These are phyloP conservation scores for Chromis chromis DNA, from an alignment of 2,797 vertebrate species.

Conservation along the genomic window DNA sequence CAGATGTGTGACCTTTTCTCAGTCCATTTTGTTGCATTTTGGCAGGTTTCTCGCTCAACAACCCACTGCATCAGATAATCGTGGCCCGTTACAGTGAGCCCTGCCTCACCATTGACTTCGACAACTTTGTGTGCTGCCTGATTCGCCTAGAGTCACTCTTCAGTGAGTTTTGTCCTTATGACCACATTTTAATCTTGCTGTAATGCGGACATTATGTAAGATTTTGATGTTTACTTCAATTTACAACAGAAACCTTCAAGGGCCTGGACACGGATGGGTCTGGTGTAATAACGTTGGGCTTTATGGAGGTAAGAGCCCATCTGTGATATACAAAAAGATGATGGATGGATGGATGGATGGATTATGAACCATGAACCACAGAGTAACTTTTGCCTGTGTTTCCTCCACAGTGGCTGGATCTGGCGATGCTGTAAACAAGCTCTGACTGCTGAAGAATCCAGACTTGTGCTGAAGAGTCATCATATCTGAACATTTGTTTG, in stretches of 20 bases:
- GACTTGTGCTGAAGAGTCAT: constrained; percentile 6
- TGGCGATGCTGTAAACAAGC: constrained; percentile 60
- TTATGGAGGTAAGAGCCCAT: constrained; percentile 58
- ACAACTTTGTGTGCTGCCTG: constrained; percentile 89
- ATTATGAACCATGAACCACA: neutral
- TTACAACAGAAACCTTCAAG: constrained; percentile 72
- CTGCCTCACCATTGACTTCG: constrained; percentile 86
- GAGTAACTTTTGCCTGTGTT: constrained; percentile 35
- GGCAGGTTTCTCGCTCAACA: constrained; percentile 89
- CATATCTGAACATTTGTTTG: constrained; percentile 3
- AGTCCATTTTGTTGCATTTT: neutral
- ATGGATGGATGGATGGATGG: neutral
- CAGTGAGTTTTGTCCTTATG: constrained; percentile 76
- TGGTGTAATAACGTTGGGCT: constrained; percentile 64
- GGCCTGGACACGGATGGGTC: constrained; percentile 56
- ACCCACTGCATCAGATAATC: constrained; percentile 86
- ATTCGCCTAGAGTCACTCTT: constrained; percentile 89
- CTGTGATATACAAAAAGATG: neutral
- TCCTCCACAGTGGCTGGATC: constrained; percentile 69
- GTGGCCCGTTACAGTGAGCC: constrained; percentile 89
- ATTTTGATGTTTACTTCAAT: neutral
- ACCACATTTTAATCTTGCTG: neutral
- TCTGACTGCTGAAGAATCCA: constrained; percentile 10
- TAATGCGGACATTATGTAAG: neutral
- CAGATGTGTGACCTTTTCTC: no score